phyloP scores from a whole-genome alignment of 1,140 invertebrate genomes.

The Eulimnadia texana region DNA sequence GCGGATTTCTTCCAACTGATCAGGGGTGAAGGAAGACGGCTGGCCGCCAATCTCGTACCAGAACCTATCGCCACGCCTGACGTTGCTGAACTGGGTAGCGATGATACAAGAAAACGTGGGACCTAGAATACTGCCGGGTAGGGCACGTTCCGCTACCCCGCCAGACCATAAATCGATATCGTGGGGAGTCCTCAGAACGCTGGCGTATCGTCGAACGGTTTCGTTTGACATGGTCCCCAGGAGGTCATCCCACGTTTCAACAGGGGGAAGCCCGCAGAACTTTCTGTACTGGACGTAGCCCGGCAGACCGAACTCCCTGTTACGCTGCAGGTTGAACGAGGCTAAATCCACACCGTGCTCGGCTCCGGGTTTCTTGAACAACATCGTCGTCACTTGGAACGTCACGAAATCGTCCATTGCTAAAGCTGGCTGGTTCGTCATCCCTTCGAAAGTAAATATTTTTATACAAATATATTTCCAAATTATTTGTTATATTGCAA shows the following conservation, averaged over 20 bases:
- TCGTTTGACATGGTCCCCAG: conserved; percentile 78
- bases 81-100: conserved; percentile 86
- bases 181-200: conserved; percentile 32
- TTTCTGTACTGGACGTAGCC: conserved; percentile 84
- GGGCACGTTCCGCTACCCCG: conserved; percentile 73
- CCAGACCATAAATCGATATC: conserved; percentile 67
- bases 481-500: conserved; percentile 41
- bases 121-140: conserved; percentile 77
- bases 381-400: conserved; percentile 76
- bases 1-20: conserved; percentile 78
- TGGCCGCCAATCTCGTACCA: conserved; percentile 90
- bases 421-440: conserved; percentile 74
- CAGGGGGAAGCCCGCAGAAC: conserved; percentile 70
- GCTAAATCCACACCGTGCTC: conserved; percentile 81
- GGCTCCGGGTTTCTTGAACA: conserved; percentile 75
- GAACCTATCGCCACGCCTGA: conserved; percentile 81
- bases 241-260: conserved; percentile 67
- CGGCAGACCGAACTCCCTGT: conserved; percentile 78
- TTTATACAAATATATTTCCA: conserved; percentile 63
- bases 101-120: conserved; percentile 93
- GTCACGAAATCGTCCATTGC: conserved; percentile 90
- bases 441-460: too few species aligned
- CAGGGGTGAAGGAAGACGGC: conserved; percentile 74
- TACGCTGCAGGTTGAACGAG: conserved; percentile 87
- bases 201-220: conserved; percentile 54